Conservation (phyloP, 2,797 vertebrate genomes). For the Orientallactaga sibirica region DNA sequence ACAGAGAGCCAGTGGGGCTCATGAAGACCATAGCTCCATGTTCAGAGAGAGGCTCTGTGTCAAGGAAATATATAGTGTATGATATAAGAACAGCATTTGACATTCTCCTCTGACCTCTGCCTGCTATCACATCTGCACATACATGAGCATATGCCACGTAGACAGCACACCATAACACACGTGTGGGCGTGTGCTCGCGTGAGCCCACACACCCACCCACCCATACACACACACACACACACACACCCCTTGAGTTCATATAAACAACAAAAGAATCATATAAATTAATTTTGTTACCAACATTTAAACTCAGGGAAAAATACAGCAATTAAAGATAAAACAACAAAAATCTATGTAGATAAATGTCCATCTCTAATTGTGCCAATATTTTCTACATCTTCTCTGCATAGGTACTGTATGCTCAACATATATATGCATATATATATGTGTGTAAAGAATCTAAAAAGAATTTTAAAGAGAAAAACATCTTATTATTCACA, state of each 20-base stretch:
- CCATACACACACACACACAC: too few relatives aligned
- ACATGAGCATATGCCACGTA: too few relatives aligned
- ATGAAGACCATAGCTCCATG: too few relatives aligned
- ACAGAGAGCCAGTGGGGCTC: too few relatives aligned
- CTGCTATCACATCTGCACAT: too few relatives aligned
- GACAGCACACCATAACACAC: too few relatives aligned
- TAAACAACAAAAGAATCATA: constrained; percentile 25
- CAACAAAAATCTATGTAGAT: background rate
- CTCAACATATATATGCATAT: background rate
- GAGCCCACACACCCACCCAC: too few relatives aligned
- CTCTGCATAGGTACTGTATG: background rate
- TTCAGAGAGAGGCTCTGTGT: too few relatives aligned
- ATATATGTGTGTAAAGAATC: background rate
- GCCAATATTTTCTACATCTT: background rate
- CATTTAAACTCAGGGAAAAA: constrained; percentile 33
- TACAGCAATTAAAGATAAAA: constrained; percentile 5
- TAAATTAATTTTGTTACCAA: constrained; percentile 39
- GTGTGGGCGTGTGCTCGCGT: too few relatives aligned
- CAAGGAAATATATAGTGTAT: background rate
- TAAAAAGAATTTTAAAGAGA: constrained; percentile 37
- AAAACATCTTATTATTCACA: constrained; percentile 32
- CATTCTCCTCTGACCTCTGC: too few relatives aligned
- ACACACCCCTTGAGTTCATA: background rate
- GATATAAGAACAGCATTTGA: background rate
- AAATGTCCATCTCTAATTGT: background rate